Conservation (phyloP, 1,140 invertebrate genomes). For the Bathynomus jamesi region DNA sequence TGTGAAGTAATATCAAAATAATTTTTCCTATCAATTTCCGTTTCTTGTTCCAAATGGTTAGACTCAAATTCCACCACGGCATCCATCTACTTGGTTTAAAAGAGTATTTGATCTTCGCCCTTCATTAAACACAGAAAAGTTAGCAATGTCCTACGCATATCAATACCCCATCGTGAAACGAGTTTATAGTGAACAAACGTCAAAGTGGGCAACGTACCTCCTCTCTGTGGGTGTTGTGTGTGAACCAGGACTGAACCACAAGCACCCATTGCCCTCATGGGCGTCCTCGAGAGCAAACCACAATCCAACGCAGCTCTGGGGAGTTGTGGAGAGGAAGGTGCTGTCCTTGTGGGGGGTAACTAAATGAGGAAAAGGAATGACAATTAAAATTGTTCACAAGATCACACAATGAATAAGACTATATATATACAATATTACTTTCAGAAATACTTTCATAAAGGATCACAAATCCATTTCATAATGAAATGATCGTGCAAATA, state of each 20-base stretch:
- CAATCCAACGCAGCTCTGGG: conserved; percentile 62
- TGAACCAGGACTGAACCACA: conserved; percentile 84
- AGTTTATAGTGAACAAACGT: conserved; percentile 80
- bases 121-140: conserved; percentile 81
- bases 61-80: conserved; percentile 81
- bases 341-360: conserved; percentile 80
- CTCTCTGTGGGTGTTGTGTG: conserved; percentile 61
- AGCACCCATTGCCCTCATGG: conserved; percentile 83
- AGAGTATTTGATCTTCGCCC: too few relatives aligned
- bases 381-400: too few relatives aligned
- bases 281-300: conserved; percentile 94
- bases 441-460: too few relatives aligned
- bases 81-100: too few relatives aligned
- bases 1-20: conserved; percentile 46
- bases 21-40: conserved; percentile 35
- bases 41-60: conserved; percentile 64
- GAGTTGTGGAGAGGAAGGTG: conserved; percentile 75
- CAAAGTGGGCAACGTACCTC: conserved; percentile 48
- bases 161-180: conserved; percentile 63
- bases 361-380: conserved; percentile 41
- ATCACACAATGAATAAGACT: too few relatives aligned
- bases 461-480: too few relatives aligned
- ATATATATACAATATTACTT: too few relatives aligned
- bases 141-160: conserved; percentile 84
- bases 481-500: too few relatives aligned